A percentile compares a stretch with the other conserved stretches of the same genome.
Conservation (phyloP, 2,113 vertebrate genomes). For the Mustela nigripes region DNA sequence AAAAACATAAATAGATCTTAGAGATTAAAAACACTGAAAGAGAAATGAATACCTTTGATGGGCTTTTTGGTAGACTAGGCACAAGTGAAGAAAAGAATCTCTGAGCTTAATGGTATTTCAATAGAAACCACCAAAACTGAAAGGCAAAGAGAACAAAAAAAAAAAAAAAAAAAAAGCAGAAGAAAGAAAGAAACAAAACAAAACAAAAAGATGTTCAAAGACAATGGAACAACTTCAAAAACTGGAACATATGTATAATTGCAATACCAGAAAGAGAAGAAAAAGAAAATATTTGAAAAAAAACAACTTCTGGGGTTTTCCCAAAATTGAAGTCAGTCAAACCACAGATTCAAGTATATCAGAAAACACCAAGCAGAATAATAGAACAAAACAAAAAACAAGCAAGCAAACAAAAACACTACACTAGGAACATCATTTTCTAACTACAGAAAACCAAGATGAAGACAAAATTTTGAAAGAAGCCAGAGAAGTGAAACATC, state of each 20-base stretch:
- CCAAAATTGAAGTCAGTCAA: background rate
- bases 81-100: background rate
- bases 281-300: background rate
- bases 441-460: background rate
- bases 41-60: background rate
- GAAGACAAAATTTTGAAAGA: background rate
- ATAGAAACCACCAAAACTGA: background rate
- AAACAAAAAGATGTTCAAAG: background rate
- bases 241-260: background rate
- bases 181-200: accelerated
- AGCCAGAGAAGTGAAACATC: background rate
- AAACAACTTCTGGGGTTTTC: background rate
- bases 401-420: background rate
- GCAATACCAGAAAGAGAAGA: background rate
- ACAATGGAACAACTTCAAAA: background rate
- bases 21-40: background rate
- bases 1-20: background rate
- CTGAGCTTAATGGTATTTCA: background rate
- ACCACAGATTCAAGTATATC: background rate
- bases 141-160: background rate
- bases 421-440: background rate
- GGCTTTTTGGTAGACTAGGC: background rate
- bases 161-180: accelerated
- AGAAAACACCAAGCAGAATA: background rate
- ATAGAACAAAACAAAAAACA: background rate